phyloP scores from a whole-genome alignment of 2,888 invertebrate genomes.

The Caenorhabditis plicata region DNA sequence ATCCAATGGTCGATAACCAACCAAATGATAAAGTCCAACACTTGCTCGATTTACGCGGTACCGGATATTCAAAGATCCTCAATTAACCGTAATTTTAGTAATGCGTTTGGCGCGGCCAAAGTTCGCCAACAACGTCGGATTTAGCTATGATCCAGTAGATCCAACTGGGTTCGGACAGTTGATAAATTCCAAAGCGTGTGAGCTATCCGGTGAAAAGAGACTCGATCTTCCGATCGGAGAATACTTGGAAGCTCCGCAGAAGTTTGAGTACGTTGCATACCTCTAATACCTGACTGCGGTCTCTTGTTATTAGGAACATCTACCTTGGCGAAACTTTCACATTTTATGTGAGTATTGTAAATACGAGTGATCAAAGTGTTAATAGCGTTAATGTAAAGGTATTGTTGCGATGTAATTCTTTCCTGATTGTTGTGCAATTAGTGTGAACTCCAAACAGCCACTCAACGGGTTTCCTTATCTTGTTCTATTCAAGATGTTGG shows the following conservation, averaged over 20 bases:
- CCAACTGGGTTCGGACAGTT: conserved; percentile 34
- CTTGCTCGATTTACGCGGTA: conserved; percentile 23
- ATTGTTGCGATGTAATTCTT: conserved; percentile 3
- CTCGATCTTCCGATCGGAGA: conserved; percentile 76
- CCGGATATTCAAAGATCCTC: neutral
- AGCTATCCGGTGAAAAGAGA: conserved; percentile 29
- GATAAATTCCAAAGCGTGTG: conserved; percentile 6
- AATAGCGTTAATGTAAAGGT: conserved; percentile 82
- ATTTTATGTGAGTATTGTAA: conserved; percentile 93
- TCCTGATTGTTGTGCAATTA: conserved; percentile 67
- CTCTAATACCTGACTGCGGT: conserved; percentile 53
- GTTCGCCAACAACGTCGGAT: conserved; percentile 78
- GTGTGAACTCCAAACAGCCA: conserved; percentile 89
- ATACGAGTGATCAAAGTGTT: conserved; percentile 84
- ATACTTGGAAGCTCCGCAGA: conserved; percentile 88
- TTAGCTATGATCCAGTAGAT: conserved; percentile 74
- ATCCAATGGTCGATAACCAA: conserved; percentile 9
- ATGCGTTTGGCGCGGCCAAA: conserved; percentile 92
- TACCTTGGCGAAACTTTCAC: conserved; percentile 97
- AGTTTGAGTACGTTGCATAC: conserved; percentile 76
- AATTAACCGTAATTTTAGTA: conserved; percentile 69
- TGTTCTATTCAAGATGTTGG: conserved; percentile 66
- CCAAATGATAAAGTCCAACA: conserved; percentile 6
- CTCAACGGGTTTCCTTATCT: conserved; percentile 81
- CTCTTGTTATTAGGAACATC: conserved; percentile 84